Base-by-base conservation (phyloP, 1,140 invertebrate genomes). In the Sesamia nonagrioides region DNA sequence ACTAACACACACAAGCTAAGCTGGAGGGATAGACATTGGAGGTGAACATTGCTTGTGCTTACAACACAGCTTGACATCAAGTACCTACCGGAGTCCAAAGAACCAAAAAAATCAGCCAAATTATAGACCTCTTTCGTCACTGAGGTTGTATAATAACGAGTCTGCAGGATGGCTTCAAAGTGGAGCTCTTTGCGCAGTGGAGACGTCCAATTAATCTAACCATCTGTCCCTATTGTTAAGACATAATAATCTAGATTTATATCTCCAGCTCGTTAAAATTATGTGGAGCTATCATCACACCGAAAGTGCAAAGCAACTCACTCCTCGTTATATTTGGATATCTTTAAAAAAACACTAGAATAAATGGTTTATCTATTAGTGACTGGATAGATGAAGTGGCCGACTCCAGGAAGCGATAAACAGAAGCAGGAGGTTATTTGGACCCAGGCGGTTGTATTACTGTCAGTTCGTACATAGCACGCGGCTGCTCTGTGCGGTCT, bases 391-490 rank as follows among this genome's bases (percentile, higher is more conserved):
- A n/a, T 37, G 18, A 33, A 50, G 42, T 33, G 13, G 6, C 1
- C 37, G 37, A 9, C n/a, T 33, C 42, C 21, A 8, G 33, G 17
- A 69, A 48, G 66, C 40, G 45, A 69, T 69, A 77, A 48, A 54
- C 35, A 69, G 5, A 78, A 72, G 77, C 68, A 18, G 68, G 78
- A 82, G 84, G 87, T 92, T 92, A 77, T 91, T 91, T 92, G 91
- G 88, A 88, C 91, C 79, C 89, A 76, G 84, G 78, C 58, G 54
- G 79, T 74, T 74, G 77, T 81, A 77, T 87, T 88, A 91, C 82
- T 89, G 79, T 82, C 78, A 86, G 76, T 78, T 88, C 93, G 92
- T 95, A 95, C 93, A 95, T 88, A 95, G 86, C 56, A 93, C 93
- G 82, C 92, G 86, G 90, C 93, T 94, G 88, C 93, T 87, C 86